Conservation (phyloP, 2,888 invertebrate genomes). For the Lepeophtheirus nordmannii region DNA sequence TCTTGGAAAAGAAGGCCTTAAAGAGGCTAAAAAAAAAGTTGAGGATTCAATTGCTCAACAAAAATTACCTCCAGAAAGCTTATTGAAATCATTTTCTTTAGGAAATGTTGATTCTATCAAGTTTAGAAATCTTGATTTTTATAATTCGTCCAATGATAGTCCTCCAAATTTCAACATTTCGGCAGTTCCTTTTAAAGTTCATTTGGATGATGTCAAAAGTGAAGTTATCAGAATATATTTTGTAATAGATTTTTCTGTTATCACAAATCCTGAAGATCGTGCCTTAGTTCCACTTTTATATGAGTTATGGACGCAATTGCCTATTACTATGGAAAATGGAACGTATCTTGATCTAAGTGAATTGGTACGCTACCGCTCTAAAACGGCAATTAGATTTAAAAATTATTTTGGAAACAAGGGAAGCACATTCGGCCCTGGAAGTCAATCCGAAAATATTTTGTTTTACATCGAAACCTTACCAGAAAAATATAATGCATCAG, state of each 20-base stretch:
- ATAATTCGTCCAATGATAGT: conserved; percentile 34
- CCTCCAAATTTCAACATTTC: conserved; percentile 40
- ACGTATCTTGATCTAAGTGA: neutral
- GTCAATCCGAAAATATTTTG: conserved; percentile 10
- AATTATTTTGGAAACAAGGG: conserved; percentile 19
- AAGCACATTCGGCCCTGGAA: conserved; percentile 8
- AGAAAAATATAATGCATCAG: conserved; percentile 36
- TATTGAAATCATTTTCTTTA: conserved; percentile 56
- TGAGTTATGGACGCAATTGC: conserved; percentile 2
- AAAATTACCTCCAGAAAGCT: conserved; percentile 52
- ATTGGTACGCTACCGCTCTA: neutral
- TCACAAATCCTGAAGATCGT: conserved; percentile 24
- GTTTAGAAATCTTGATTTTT: conserved; percentile 37
- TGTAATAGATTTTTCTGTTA: conserved; percentile 26
- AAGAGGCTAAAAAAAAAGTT: conserved; percentile 45
- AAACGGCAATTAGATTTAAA: neutral
- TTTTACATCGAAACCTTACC: conserved; percentile 14
- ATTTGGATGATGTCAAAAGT: conserved; percentile 60
- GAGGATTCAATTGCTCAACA: conserved; percentile 53
- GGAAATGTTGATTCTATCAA: conserved; percentile 56
- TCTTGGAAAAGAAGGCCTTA: conserved; percentile 53
- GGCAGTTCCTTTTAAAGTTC: conserved; percentile 52
- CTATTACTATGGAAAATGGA: neutral
- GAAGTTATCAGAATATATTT: conserved; percentile 49
- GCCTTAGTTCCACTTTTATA: conserved; percentile 11